Base-by-base conservation (phyloP, 1,140 invertebrate genomes). In the Drosophila pseudoobscura region DNA sequence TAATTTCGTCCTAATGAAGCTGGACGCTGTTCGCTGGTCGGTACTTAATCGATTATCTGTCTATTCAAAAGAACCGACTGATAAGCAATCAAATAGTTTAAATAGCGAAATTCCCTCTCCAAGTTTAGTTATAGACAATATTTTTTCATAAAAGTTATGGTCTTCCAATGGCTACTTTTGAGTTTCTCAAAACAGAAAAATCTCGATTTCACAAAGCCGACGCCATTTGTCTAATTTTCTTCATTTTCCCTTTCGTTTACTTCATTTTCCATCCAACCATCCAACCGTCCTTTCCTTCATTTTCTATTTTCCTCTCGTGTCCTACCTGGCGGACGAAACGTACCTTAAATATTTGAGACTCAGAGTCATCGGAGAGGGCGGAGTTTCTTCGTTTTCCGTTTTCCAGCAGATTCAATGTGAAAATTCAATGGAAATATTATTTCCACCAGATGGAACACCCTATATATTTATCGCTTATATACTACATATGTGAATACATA, bases 341-440 rank as follows among this genome's bases (percentile, higher is more conserved):
- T 0, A 22, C 31, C 20, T 13, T 11, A 41, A 22, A 17, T 52
- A 41, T 31, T 8, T 49, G 1, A 24, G 9, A 6, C 24, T 6
- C 6, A n/a, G 35, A 15, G 44, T 68, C 8, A 11, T 6, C 9
- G 7, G 24, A 13, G 44, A 54, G 52, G 65, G 65, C 65, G 65
- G 65, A 69, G 65, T 69, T 35, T 69, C 63, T 26, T 45, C 49
- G 13, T 35, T 69, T 64, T 26, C 51, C 49, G 13, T 35, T 64
- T 47, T 22, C 17, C 2, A 29, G 6, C 20, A 31, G 11, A 47
- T 20, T 41, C 22, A 17, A 0, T 9, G 43, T 3, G 26, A 4
- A 55, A 31, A 39, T 22, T 13, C 9, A 29, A 13, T 31, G 8
- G 35, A 24, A 2, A 41, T 39, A 6, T 11, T 4, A 11, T 17